A percentile compares a stretch with the other conserved stretches of the same genome.
Conservation (phyloP, 2,797 vertebrate genomes). For the Eulemur coronatus region DNA sequence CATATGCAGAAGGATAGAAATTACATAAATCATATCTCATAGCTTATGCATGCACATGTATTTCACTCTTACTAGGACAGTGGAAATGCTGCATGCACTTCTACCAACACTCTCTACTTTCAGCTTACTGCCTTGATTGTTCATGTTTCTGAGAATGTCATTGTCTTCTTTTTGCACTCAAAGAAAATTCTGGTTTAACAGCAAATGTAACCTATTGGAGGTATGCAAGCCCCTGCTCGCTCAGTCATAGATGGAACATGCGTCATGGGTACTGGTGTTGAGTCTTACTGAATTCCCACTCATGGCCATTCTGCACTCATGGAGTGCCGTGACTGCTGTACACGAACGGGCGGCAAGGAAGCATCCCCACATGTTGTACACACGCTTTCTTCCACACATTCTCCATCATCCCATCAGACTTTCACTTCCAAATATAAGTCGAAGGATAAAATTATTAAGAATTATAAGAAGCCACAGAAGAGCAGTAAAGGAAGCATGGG, state of each 20-base stretch:
- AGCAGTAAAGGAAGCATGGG: neutral
- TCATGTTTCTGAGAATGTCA: neutral
- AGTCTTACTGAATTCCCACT: neutral
- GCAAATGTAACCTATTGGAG: neutral
- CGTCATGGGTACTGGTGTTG: neutral
- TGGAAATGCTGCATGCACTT: rapidly evolving
- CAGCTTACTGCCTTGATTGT: neutral
- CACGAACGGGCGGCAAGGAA: rapidly evolving
- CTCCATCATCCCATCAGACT: neutral
- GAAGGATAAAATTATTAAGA: neutral
- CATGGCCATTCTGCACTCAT: rapidly evolving
- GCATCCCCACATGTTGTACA: rapidly evolving
- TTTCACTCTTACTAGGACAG: neutral
- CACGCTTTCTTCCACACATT: neutral
- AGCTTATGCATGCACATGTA: neutral
- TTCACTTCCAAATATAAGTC: neutral
- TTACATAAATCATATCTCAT: neutral
- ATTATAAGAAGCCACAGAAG: neutral
- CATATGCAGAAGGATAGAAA: neutral
- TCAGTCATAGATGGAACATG: rapidly evolving
- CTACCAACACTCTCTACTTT: neutral
- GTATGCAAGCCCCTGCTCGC: rapidly evolving
- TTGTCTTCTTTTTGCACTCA: neutral
- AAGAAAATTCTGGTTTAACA: slow-evolving; percentile 4
- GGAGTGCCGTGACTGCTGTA: rapidly evolving